A percentile compares a stretch with the other conserved stretches of the same genome.
These are phyloP conservation scores for Alectoris magna DNA, from an alignment of 2,797 vertebrate genomes.

Conservation along the genomic window DNA sequence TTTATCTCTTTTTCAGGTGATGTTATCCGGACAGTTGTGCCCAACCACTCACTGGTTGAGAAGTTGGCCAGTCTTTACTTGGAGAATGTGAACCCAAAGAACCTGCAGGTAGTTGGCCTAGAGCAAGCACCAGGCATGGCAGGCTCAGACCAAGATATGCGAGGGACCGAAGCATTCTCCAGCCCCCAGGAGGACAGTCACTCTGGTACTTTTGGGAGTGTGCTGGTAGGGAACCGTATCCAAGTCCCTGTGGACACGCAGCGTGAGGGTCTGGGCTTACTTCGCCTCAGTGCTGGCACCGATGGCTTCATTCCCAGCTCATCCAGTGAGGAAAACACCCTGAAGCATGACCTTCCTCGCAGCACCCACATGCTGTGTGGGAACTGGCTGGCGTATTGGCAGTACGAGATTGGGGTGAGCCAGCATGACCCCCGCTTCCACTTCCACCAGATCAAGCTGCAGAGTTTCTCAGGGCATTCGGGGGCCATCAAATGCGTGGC, in stretches of 20 bases:
- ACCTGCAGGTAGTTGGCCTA: conserved; percentile 27
- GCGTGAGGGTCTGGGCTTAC: conserved; percentile 56
- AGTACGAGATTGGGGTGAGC: conserved; percentile 96
- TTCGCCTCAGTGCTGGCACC: conserved; percentile 76
- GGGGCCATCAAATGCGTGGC: conserved; percentile 92
- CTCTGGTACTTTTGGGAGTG: conserved; percentile 95
- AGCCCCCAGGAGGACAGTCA: conserved; percentile 78
- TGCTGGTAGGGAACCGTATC: conserved; percentile 96
- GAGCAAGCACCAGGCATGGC: background rate
- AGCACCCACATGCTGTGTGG: conserved; percentile 91
- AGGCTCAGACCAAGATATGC: conserved; percentile 50
- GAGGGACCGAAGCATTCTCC: conserved; percentile 70
- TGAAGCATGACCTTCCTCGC: conserved; percentile 94
- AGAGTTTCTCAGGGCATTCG: conserved; percentile 93
- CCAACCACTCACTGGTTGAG: conserved; percentile 91
- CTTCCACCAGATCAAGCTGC: conserved; percentile 98
- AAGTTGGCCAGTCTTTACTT: conserved; percentile 88
- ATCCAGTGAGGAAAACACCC: conserved; percentile 83
- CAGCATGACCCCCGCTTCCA: conserved; percentile 95
- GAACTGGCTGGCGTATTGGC: conserved; percentile 99
- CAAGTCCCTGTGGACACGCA: conserved; percentile 88
- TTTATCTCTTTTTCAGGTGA: conserved; percentile 83
- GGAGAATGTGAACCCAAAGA: conserved; percentile 84
- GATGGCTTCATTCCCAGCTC: conserved; percentile 78
- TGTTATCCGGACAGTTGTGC: conserved; percentile 86